A percentile compares a stretch with the other conserved stretches of the same genome.
Evolutionary conservation across 2,888 invertebrate genomes (phyloP).

Genomic region (Apodemia hepburni): DNA sequence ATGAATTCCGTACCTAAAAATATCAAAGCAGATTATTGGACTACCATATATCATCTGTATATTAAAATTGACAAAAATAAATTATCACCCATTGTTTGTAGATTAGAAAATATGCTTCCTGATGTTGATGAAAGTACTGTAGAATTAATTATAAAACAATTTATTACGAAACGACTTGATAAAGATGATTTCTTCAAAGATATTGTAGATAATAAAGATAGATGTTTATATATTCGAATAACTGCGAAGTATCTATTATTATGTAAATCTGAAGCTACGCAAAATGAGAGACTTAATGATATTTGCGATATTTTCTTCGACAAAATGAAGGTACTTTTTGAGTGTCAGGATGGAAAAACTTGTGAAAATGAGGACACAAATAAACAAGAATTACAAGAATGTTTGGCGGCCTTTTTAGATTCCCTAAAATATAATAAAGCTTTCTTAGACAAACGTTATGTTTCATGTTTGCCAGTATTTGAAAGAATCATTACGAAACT

Average conservation of each 20-base stretch:
- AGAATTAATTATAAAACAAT: slow-evolving; percentile 32
- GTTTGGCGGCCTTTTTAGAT: slow-evolving; percentile 37
- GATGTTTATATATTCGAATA: slow-evolving; percentile 38
- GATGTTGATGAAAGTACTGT: slow-evolving; percentile 37
- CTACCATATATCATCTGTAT: slow-evolving; percentile 38
- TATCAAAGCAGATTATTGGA: slow-evolving; percentile 45
- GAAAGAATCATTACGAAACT: slow-evolving; percentile 41
- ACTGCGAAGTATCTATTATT: slow-evolving; percentile 46
- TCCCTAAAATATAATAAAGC: slow-evolving; percentile 43
- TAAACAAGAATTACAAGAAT: slow-evolving; percentile 15
- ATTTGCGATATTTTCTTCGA: slow-evolving; percentile 42
- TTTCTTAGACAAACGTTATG: slow-evolving; percentile 42
- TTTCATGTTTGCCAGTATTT: slow-evolving; percentile 43
- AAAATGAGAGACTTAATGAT: slow-evolving; percentile 36
- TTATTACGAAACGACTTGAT: slow-evolving; percentile 34
- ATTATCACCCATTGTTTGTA: slow-evolving; percentile 35
- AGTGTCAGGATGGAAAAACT: slow-evolving; percentile 1
- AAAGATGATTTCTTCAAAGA: slow-evolving; percentile 25
- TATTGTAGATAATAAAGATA: not conserved
- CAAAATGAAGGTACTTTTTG: slow-evolving; percentile 33
- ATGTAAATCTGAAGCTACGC: slow-evolving; percentile 38
- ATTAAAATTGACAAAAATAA: slow-evolving; percentile 30
- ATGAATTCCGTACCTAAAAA: slow-evolving; percentile 36
- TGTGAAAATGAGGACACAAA: slow-evolving; percentile 18
- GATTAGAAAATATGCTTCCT: slow-evolving; percentile 38